Evolutionary conservation across 1,140 invertebrate genomes (phyloP).

Genomic region (Neomicropteryx cornuta): DNA sequence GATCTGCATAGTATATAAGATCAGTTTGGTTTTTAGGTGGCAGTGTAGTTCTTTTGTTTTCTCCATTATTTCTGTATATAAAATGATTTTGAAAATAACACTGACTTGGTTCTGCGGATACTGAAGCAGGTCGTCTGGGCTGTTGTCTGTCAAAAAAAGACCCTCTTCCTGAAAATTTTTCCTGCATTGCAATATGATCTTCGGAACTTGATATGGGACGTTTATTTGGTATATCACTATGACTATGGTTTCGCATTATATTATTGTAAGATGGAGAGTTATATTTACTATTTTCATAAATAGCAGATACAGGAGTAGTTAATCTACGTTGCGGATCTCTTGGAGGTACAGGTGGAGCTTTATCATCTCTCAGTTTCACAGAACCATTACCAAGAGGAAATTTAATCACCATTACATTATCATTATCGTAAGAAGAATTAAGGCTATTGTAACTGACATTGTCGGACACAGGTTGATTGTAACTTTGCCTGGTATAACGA

Average conservation of each 20-base stretch:
- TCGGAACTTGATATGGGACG: slow-evolving; percentile 42
- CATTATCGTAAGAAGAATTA: slow-evolving; percentile 18
- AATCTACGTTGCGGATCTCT: slow-evolving; percentile 51
- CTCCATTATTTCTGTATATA: slow-evolving; percentile 27
- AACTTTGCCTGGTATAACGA: no score
- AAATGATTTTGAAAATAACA: no score
- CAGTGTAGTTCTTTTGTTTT: no score
- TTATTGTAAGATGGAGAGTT: slow-evolving; percentile 22
- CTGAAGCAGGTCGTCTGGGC: slow-evolving; percentile 40
- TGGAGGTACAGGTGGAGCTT: slow-evolving; percentile 53
- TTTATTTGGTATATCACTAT: slow-evolving; percentile 31
- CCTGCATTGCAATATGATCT: slow-evolving; percentile 41
- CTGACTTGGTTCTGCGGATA: slow-evolving; percentile 41
- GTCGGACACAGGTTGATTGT: slow-evolving; percentile 4
- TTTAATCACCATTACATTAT: slow-evolving; percentile 36
- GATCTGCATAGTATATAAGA: slow-evolving; percentile 54
- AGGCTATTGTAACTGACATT: no score
- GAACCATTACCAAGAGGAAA: slow-evolving; percentile 36
- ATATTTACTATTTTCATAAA: slow-evolving; percentile 40
- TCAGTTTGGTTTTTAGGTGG: slow-evolving; percentile 24
- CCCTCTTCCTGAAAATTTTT: slow-evolving; percentile 22
- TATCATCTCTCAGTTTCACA: slow-evolving; percentile 30
- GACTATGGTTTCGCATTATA: slow-evolving; percentile 18
- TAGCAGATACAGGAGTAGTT: slow-evolving; percentile 36
- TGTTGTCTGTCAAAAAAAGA: slow-evolving; percentile 25